phyloP scores from a whole-genome alignment of 2,113 vertebrate species.

The Pholis gunnellus region DNA sequence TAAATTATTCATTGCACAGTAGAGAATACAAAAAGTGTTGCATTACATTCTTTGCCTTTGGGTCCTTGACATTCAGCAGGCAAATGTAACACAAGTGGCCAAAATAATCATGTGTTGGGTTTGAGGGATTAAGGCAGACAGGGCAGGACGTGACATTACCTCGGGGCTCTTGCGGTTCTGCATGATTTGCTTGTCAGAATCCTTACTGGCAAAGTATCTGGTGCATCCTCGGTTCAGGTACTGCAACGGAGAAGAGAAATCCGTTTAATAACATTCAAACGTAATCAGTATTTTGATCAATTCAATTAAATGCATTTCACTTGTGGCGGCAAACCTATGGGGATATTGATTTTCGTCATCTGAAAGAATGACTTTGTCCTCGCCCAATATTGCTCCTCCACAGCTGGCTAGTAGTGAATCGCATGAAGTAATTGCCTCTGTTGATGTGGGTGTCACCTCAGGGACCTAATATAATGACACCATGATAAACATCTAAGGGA shows the following conservation, averaged over 20 bases:
- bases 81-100: neutral
- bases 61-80: neutral
- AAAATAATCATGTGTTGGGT: neutral
- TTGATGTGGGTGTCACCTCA: constrained; percentile 63
- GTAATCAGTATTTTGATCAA: constrained; percentile 28
- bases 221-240: constrained; percentile 98
- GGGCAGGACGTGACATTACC: constrained; percentile 82
- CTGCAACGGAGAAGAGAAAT: constrained; percentile 74
- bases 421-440: constrained; percentile 61
- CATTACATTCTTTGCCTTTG: neutral
- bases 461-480: constrained; percentile 56
- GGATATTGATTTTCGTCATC: constrained; percentile 54
- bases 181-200: constrained; percentile 95
- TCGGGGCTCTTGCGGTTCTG: constrained; percentile 97
- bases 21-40: neutral
- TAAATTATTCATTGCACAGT: neutral
- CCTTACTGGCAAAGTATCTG: constrained; percentile 94
- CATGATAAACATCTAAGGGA: constrained; percentile 59
- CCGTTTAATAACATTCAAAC: constrained; percentile 44
- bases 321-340: constrained; percentile 8
- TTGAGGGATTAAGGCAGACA: neutral
- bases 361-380: constrained; percentile 49
- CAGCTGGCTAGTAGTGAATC: constrained; percentile 53
- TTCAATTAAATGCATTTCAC: constrained; percentile 10
- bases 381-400: constrained; percentile 51